Conservation (phyloP, 1,140 invertebrate species). For the Trichonephila clavata region DNA sequence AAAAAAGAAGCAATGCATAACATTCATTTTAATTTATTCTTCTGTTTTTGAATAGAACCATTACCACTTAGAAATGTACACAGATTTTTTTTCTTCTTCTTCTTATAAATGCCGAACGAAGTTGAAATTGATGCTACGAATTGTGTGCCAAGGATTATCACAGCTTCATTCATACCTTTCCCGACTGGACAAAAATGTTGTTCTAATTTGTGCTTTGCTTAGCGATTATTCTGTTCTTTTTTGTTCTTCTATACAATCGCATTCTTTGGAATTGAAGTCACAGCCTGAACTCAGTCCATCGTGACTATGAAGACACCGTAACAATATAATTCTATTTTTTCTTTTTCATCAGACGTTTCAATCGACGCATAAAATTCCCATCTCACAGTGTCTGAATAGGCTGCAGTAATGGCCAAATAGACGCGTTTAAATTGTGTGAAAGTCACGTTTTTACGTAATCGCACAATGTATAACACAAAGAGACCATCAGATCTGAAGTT, state of each 20-base stretch:
- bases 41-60: no score
- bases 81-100: no score
- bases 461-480: background rate
- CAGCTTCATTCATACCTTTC: background rate
- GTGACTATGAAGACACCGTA: background rate
- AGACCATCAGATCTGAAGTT: background rate
- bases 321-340: background rate
- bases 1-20: no score
- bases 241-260: background rate
- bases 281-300: background rate
- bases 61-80: no score
- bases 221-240: background rate
- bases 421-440: conserved; percentile 12
- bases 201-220: conserved; percentile 16
- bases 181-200: background rate
- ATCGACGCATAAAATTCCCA: background rate
- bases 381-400: background rate
- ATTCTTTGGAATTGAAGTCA: background rate
- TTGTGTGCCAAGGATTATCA: background rate
- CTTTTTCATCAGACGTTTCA: background rate
- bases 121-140: background rate
- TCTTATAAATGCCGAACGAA: no score
- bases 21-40: no score
- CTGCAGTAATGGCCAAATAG: background rate
- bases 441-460: conserved; percentile 27